Base-by-base conservation (phyloP, 1,140 invertebrate genomes). In the Carposina sasakii region DNA sequence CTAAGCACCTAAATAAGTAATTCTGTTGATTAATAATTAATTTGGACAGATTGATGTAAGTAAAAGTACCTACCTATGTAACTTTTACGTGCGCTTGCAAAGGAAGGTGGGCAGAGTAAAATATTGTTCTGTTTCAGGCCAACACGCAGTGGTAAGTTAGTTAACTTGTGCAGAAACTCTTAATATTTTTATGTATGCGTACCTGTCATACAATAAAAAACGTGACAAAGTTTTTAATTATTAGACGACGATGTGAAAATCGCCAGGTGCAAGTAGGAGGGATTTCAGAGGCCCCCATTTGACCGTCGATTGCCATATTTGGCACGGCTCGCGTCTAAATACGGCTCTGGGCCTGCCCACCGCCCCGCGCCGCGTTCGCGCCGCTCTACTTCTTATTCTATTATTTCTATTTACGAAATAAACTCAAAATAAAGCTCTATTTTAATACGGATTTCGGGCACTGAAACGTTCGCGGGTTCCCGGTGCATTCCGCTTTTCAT, bases 301-400 rank as follows among this genome's bases (percentile, higher is more conserved):
- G 89, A 86, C 86, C 88, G 75, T 65, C 88, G 85, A 89, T 88
- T 88, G 81, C 90, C 90, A 87, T 90, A 91, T 90, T 90, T 88
- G 90, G 90, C 81, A 89, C 86, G 88, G 88, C 85, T 85, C 87
- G 87, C 81, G 87, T 90, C 90, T 90, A 91, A 90, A 91, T 91
- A 91, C 90, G 90, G 90, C 87, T 88, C 86, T 87, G 87, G 88
- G 87, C 87, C 86, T 85, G n/a, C 89, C 89, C 85, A 79, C 72
- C 69, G 63, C 67, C 64, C 71, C 72, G 63, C 73, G 60, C 65
- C 71, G 69, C 75, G 72, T 67, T 54, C 71, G 70, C 63, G 60
- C 59, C 68, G 68, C 67, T 76, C 71, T 66, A 85, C 82, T 86
- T 87, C 85, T 86, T 83, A 74, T 68, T 74, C 75, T 81, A 81